phyloP scores from a whole-genome alignment of 1,140 invertebrate genomes.

The Gryllus bimaculatus region DNA sequence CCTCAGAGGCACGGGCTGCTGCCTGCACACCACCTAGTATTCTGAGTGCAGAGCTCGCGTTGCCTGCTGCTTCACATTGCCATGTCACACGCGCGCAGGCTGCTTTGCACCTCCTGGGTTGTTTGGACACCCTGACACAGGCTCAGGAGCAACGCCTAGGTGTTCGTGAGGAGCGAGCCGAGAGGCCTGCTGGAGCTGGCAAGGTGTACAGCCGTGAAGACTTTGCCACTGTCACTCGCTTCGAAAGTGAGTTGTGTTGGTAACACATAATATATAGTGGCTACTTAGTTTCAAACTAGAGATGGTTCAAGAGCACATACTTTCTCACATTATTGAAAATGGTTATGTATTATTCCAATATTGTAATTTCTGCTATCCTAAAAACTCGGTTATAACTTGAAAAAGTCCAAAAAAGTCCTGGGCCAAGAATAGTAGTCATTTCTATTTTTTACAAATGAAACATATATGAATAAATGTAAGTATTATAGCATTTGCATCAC shows the following conservation, averaged over 20 bases:
- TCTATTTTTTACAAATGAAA: too few species aligned
- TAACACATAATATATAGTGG: too few species aligned
- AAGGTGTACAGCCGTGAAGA: slow-evolving; percentile 60
- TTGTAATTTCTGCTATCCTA: too few species aligned
- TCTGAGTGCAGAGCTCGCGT: slow-evolving; percentile 65
- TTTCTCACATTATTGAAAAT: too few species aligned
- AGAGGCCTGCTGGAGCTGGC: slow-evolving; percentile 16
- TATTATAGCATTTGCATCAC: too few species aligned
- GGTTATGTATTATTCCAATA: too few species aligned
- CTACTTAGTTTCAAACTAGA: too few species aligned
- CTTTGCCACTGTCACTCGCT: slow-evolving; percentile 76
- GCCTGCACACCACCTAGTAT: slow-evolving; percentile 35
- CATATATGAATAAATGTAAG: too few species aligned
- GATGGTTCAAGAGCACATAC: too few species aligned
- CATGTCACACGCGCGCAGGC: slow-evolving; percentile 72
- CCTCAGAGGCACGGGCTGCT: slow-evolving; percentile 46
- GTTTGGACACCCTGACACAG: slow-evolving; percentile 78
- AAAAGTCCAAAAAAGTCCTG: too few species aligned
- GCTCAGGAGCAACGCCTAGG: slow-evolving; percentile 48
- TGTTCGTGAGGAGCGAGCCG: slow-evolving; percentile 25
- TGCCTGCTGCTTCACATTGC: slow-evolving; percentile 60
- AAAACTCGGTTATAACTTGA: too few species aligned
- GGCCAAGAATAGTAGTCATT: too few species aligned
- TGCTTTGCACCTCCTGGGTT: slow-evolving; percentile 78
- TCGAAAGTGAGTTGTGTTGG: slow-evolving; percentile 59